Percentiles rank a stretch among this genome's conserved stretches.
Conservation (phyloP, 2,113 vertebrate genomes). For the Engraulis encrasicolus region DNA sequence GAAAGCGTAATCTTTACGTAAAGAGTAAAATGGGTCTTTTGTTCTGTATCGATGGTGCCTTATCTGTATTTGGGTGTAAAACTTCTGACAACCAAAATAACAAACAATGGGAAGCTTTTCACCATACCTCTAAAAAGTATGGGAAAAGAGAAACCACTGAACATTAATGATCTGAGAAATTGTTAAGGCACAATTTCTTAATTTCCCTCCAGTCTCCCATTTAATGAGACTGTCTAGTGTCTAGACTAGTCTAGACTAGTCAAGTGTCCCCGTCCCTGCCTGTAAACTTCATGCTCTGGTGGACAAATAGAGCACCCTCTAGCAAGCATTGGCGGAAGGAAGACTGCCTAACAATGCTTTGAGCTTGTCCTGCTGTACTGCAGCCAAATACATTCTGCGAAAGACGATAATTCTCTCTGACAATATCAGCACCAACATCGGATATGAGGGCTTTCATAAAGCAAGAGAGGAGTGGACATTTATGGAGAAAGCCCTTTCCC, state of each 20-base stretch:
- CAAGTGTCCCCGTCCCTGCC: conserved; percentile 67
- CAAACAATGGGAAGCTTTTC: not conserved
- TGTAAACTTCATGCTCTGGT: conserved; percentile 63
- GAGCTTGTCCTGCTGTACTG: conserved; percentile 62
- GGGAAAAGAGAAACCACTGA: not conserved
- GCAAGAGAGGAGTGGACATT: conserved; percentile 41
- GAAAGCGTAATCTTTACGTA: no score
- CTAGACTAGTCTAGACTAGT: conserved; percentile 64
- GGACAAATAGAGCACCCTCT: conserved; percentile 69
- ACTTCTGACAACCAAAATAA: no score
- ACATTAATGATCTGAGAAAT: no score
- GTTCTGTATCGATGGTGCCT: no score
- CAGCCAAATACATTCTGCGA: conserved; percentile 57
- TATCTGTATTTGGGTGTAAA: no score
- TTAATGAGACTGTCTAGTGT: conserved; percentile 58
- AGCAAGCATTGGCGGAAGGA: conserved; percentile 62
- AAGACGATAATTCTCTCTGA: conserved; percentile 73
- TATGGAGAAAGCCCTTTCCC: conserved; percentile 56
- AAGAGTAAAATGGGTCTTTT: no score
- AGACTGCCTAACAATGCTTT: conserved; percentile 65
- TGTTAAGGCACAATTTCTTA: conserved; percentile 42
- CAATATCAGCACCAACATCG: conserved; percentile 60
- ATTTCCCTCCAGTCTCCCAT: conserved; percentile 46
- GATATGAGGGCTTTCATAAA: conserved; percentile 50
- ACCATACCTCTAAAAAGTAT: not conserved